Conservation (phyloP, 2,888 invertebrate genomes). For the Nemoura dubitans region DNA sequence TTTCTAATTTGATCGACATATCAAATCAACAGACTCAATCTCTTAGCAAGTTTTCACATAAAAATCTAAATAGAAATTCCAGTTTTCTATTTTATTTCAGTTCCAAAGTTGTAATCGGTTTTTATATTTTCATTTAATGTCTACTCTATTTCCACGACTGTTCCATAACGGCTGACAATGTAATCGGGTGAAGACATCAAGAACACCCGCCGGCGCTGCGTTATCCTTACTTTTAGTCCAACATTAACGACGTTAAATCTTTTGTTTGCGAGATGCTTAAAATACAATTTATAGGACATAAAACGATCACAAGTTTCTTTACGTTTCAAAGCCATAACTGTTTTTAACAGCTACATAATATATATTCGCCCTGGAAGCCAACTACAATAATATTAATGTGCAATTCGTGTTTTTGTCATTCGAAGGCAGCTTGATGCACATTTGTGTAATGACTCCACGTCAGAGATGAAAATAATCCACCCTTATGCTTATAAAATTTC, state of each 20-base stretch:
- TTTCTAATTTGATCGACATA: not conserved
- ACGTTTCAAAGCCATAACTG: conserved; percentile 31
- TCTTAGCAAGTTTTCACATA: conserved; percentile 7
- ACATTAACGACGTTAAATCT: conserved; percentile 37
- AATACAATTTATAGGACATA: conserved; percentile 36
- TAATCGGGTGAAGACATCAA: conserved; percentile 36
- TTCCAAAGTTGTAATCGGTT: conserved; percentile 33
- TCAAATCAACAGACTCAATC: not conserved
- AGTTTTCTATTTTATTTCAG: conserved; percentile 22
- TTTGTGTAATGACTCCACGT: not conserved
- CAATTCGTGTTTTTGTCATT: not conserved
- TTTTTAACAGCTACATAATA: conserved; percentile 16
- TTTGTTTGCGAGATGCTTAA: conserved; percentile 39
- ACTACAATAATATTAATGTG: conserved; percentile 3
- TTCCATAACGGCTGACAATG: not conserved
- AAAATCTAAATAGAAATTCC: not conserved
- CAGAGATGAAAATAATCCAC: not conserved
- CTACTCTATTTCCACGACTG: conserved; percentile 14
- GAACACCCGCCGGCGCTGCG: not conserved
- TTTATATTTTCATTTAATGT: conserved; percentile 37
- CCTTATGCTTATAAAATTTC: not conserved
- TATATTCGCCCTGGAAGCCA: conserved; percentile 15
- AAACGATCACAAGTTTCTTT: conserved; percentile 35
- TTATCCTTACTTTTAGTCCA: conserved; percentile 15
- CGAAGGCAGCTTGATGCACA: not conserved